Base-by-base conservation (phyloP, 2,113 vertebrate species). In the Microcebus griseorufus region DNA sequence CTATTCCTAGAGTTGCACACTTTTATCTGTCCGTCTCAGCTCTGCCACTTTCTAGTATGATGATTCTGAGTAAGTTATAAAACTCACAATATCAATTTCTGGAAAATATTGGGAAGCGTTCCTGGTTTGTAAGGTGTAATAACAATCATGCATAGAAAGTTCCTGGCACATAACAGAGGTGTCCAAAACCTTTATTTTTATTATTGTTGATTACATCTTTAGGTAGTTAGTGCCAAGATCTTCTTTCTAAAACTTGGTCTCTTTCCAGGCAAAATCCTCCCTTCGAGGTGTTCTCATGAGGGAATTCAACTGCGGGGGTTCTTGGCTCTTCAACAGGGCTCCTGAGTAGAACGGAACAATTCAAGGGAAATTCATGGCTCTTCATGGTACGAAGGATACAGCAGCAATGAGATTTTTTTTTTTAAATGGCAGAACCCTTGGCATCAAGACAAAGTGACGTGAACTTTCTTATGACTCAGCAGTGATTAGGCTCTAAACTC, bases 391-490 rank as follows among this genome's bases (percentile, higher is more conserved):
- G 25, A 76, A 89, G 39, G 45, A 76, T n/a, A 85, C 1, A 75
- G 67, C n/a, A 78, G 48, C 48, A 92, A 62, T 55, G 45, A 9
- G 7, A 45, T 93, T 78, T 9, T 95, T 90, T 90, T 6, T 93
- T 65, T 83, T 62, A 64, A 88, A 91, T 88, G 69, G 51, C 69
- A 90, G 60, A 78, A 70, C 25, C 0, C 9, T 81, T 93, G 80
- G 29, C 65, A 81, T 20, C 73, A 90, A 32, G 32, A n/a, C 11
- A 82, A 95, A 96, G 14, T 9, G 32, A 96, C 96, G 23, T 9
- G 25, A 96, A 45, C 55, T 97, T 78, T 88, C 29, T 93, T 88
- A 82, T 83, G 67, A 94, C 67, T 95, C 93, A 86, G 78, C 60
- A 86, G 12, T 37, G 58, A 88, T 90, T 94, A 82, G 58, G 58